These are phyloP conservation scores for Erpobdella octoculata DNA, from an alignment of 2,888 invertebrate genomes.

Conservation along the genomic window DNA sequence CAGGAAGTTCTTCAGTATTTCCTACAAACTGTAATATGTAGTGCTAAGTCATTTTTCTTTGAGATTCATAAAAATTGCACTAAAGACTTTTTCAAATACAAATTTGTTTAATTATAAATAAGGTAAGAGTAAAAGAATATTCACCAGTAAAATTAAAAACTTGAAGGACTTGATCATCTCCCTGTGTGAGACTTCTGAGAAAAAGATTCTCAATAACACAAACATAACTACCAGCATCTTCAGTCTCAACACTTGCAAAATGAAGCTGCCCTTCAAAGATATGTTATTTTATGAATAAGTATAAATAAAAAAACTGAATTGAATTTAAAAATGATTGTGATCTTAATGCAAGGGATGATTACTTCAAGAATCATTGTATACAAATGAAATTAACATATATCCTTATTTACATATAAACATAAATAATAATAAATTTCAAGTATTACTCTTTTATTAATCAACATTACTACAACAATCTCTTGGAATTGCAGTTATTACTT, in stretches of 20 bases:
- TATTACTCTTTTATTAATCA: no score
- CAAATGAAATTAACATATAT: not conserved
- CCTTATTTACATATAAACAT: not conserved
- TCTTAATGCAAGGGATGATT: no score
- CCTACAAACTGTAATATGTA: no score
- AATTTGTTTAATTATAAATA: no score
- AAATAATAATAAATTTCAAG: not conserved
- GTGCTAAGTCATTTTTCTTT: no score
- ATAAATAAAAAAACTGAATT: not conserved
- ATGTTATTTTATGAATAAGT: not conserved
- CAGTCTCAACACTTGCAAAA: conserved; percentile 83
- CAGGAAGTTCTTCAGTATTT: no score
- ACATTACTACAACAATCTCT: no score
- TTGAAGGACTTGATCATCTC: conserved; percentile 40
- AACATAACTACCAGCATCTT: conserved; percentile 72
- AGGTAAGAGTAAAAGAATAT: no score
- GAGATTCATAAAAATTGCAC: no score
- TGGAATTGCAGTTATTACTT: not conserved
- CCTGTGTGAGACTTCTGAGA: conserved; percentile 49
- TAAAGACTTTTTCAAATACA: no score
- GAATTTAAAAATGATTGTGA: no score
- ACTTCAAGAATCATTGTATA: not conserved
- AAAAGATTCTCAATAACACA: conserved; percentile 87
- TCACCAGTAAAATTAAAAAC: conserved; percentile 4
- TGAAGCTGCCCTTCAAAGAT: conserved; percentile 71